Evolutionary conservation across 2,888 invertebrate genomes (phyloP), one percentile per base, ranked within the genome.

Genomic region (Parnassius smintheus): DNA sequence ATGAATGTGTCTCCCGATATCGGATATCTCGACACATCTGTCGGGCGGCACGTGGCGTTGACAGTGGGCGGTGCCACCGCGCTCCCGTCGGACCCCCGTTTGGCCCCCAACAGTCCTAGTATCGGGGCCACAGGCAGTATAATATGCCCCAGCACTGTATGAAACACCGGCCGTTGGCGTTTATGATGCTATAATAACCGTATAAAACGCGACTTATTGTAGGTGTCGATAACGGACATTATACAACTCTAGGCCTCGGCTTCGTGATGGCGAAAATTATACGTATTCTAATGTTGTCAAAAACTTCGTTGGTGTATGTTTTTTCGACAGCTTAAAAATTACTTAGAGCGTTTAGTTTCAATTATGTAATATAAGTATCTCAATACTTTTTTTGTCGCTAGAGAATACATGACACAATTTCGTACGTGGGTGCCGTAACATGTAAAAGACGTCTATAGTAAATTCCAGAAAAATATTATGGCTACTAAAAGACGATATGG

Each of bases 171-270:
- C 91, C 90, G 88, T 89, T 89, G 90, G 85, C 88, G 84, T 89
- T 91, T 91, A 92, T 90, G 85, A 86, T 81, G 85, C 90, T 89
- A 91, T 91, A 91, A 92, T 92, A 91, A 90, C 89, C 88, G 82
- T 91, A 92, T 92, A 91, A 92, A 92, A 91, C 83, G 86, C 88
- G 88, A 91, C 90, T 91, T 91, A 90, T 91, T 91, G 90, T 89
- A 86, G 85, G 83, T 86, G 85, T 86, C 90, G 88, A 91, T 91
- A 89, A 84, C 87, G 82, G 85, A 85, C 87, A 82, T 83, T 88
- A 85, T 82, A 90, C 85, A 85, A 81, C 84, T 78, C 80, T 80
- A 86, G 83, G 78, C 83, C 80, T 79, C 77, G 77, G 78, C 81
- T 81, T 78, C 77, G 80, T 75, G 78, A 76, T 76, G 69, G 72